Evolutionary conservation across 2,113 vertebrate species (phyloP), one percentile per base, ranked within the genome.

Genomic region (Phycodurus eques): DNA sequence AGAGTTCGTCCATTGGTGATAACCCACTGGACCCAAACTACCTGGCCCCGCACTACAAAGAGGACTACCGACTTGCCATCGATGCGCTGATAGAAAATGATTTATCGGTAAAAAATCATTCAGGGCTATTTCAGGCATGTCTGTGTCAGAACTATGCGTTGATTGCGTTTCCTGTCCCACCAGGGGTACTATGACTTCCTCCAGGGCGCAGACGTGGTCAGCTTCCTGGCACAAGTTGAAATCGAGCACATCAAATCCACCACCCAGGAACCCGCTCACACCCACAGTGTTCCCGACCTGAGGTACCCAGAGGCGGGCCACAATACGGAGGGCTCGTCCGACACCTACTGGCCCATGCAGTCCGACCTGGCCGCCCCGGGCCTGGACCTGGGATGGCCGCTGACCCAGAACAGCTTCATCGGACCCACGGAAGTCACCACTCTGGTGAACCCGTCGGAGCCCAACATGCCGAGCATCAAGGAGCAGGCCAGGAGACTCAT

Each of bases 291-390:
- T 51, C 91, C 83, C 1, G 95, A 97, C 73, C 75, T 91, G 33
- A 85, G 80, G 0, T 94, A 93, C 22, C 77, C 81, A 0, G 89
- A 92, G 2, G 71, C 77, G 7, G 76, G 77, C 8, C 15, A 87
- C 1, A 88, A 87, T 1, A 80, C 31, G 0, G 95, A 98, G 0
- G 95, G 95, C 49, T 99, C 98, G 20, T 99, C 98, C 0, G 98
- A 98, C 74, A 99, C 98, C n/a, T 99, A 99, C 85, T 99, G 98
- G 98, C 97, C 98, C 0, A 46, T 97, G 88, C 95, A 99, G 89
- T 98, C 98, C 0, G 98, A 99, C 80, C 85, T 95, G 2, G 95
- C 95, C 0, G 94, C 96, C 10, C 98, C 98, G 0, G 98, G 95
- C 57, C 94, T 99, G 42, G 98, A 99, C 72, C 90, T 99, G 71